These are phyloP conservation scores for Drosophila triauraria DNA, from an alignment of 1,140 invertebrate species.

Conservation along the genomic window DNA sequence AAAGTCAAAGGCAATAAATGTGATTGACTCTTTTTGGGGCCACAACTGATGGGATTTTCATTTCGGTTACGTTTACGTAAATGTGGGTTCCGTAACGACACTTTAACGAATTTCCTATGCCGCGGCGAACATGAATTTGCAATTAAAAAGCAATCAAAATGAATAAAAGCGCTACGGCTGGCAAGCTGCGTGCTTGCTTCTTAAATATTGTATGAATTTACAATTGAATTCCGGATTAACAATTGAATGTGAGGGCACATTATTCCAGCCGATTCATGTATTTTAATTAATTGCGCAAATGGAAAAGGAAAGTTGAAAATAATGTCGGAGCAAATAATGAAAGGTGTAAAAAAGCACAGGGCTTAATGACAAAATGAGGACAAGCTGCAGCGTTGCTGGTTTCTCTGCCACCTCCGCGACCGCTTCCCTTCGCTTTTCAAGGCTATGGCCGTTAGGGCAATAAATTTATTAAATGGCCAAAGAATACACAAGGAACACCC, in stretches of 20 bases:
- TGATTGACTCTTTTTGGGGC: conserved; percentile 18
- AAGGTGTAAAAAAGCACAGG: conserved; percentile 33
- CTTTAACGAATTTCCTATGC: conserved; percentile 18
- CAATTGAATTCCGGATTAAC: conserved; percentile 40
- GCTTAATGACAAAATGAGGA: conserved; percentile 39
- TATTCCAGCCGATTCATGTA: conserved; percentile 26
- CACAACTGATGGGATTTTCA: not conserved
- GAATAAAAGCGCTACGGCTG: conserved; percentile 2
- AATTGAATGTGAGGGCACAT: not conserved
- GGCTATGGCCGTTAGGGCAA: conserved; percentile 57
- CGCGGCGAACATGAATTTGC: conserved; percentile 37
- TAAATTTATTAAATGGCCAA: conserved; percentile 79
- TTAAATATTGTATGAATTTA: conserved; percentile 29
- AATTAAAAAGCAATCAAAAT: conserved; percentile 63
- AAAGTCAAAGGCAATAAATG: conserved; percentile 34
- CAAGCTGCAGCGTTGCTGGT: conserved; percentile 8
- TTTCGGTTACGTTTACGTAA: not conserved
- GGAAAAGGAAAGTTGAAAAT: conserved; percentile 14
- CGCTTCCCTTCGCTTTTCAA: conserved; percentile 49
- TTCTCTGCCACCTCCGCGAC: conserved; percentile 3
- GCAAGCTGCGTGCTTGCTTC: not conserved
- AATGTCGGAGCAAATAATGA: conserved; percentile 34
- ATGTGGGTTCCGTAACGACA: conserved; percentile 11
- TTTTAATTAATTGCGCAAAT: conserved; percentile 55
- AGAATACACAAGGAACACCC: conserved; percentile 57